phyloP scores from a whole-genome alignment of 2,797 vertebrate genomes.

The Staurois parvus region DNA sequence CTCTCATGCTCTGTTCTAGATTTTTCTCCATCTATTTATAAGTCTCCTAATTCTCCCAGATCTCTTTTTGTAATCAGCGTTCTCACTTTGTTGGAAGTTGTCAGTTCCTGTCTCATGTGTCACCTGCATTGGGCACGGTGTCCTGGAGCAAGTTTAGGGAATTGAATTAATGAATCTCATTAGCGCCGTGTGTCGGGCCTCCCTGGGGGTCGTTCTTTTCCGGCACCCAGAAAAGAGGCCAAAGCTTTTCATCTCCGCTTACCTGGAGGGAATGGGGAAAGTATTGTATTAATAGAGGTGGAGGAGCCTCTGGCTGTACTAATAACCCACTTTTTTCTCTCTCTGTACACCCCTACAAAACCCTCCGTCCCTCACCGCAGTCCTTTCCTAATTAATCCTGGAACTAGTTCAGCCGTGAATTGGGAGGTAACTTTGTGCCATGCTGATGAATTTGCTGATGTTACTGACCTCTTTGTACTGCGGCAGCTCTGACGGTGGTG shows the following conservation, averaged over 20 bases:
- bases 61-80: not conserved
- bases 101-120: not conserved
- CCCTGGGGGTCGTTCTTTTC: not conserved
- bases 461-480: no score
- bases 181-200: conserved; percentile 1
- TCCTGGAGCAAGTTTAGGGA: conserved; percentile 24
- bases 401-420: conserved; percentile 39
- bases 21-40: not conserved
- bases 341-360: not conserved
- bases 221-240: conserved; percentile 40
- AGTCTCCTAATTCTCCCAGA: not conserved
- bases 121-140: conserved; percentile 1
- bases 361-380: not conserved
- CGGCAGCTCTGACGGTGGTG: no score
- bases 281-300: conserved; percentile 18
- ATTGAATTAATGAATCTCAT: conserved; percentile 55
- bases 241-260: conserved; percentile 41
- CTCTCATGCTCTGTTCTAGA: not conserved
- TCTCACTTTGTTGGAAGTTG: not conserved
- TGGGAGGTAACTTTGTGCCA: no score
- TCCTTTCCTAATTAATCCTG: conserved; percentile 49
- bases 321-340: conserved; percentile 48
- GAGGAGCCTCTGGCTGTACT: conserved; percentile 3
- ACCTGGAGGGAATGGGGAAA: not conserved
- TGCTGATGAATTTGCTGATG: no score